A percentile compares a stretch with the other conserved stretches of the same genome.
phyloP scores from a whole-genome alignment of 2,797 vertebrate species.

The Oreortyx pictus region DNA sequence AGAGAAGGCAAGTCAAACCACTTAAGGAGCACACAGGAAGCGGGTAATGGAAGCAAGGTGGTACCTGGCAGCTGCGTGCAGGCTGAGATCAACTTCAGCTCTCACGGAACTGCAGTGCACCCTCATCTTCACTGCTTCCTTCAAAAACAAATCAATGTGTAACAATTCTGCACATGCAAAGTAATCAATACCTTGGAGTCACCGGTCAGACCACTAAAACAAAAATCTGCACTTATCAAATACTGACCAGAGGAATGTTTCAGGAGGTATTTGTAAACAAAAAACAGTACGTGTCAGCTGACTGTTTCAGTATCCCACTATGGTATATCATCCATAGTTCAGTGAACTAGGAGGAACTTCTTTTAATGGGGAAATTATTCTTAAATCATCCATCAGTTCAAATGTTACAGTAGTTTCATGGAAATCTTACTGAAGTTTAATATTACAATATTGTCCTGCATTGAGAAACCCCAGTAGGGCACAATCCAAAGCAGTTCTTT shows the following conservation, averaged over 20 bases:
- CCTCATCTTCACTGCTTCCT: not conserved
- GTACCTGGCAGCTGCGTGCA: not conserved
- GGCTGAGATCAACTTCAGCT: not conserved
- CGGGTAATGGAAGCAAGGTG: not conserved
- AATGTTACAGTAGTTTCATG: not conserved
- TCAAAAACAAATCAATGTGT: not conserved
- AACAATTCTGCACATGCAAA: not conserved
- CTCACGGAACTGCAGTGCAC: not conserved
- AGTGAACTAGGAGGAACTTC: not conserved
- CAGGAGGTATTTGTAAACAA: not conserved
- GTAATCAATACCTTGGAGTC: not conserved
- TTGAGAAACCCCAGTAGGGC: not conserved
- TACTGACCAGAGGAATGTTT: not conserved
- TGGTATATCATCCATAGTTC: not conserved
- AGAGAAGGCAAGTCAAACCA: not conserved
- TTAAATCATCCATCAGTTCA: not conserved
- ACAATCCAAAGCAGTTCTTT: not conserved
- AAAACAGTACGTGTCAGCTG: accelerated
- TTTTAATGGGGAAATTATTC: not conserved
- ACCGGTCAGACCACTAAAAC: not conserved
- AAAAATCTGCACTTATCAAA: not conserved
- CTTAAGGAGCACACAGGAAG: not conserved
- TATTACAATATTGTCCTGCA: not conserved
- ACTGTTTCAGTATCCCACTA: not conserved
- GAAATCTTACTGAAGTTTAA: not conserved